A percentile compares a stretch with the other conserved stretches of the same genome.
Conservation (phyloP, 2,888 invertebrate genomes). For the Rhagophthalmus giganteus region DNA sequence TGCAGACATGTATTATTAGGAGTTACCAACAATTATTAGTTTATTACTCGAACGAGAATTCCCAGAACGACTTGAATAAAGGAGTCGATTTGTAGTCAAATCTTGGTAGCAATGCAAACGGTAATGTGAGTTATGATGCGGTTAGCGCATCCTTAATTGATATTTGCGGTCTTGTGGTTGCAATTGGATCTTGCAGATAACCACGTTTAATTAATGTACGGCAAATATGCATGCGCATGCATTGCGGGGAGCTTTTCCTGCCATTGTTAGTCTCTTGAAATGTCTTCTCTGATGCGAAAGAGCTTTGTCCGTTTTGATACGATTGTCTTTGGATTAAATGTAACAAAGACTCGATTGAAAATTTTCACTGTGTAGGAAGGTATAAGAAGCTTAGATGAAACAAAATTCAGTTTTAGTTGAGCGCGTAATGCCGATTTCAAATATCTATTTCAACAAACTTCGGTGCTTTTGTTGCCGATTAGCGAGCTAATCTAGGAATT, state of each 20-base stretch:
- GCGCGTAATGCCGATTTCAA: too few relatives aligned
- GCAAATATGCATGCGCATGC: slow-evolving; percentile 25
- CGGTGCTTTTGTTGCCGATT: too few relatives aligned
- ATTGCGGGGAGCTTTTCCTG: slow-evolving; percentile 14
- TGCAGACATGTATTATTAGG: too few relatives aligned
- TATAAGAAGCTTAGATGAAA: too few relatives aligned
- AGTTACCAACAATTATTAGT: too few relatives aligned
- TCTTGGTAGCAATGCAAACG: slow-evolving; percentile 40
- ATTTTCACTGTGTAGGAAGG: neutral
- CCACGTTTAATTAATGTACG: slow-evolving; percentile 55
- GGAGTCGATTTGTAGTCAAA: slow-evolving; percentile 25
- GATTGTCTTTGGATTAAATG: slow-evolving; percentile 34
- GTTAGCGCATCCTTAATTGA: slow-evolving; percentile 54
- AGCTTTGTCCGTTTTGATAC: slow-evolving; percentile 37
- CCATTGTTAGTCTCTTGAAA: slow-evolving; percentile 18
- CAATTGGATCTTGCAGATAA: slow-evolving; percentile 57
- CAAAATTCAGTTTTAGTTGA: too few relatives aligned
- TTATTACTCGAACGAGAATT: too few relatives aligned
- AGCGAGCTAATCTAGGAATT: too few relatives aligned
- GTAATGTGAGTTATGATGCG: slow-evolving; percentile 53
- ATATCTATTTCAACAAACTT: too few relatives aligned
- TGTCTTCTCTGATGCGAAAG: slow-evolving; percentile 33
- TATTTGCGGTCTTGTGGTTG: slow-evolving; percentile 55
- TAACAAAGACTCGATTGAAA: slow-evolving; percentile 17
- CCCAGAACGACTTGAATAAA: too few relatives aligned